These are phyloP conservation scores for Nycticryphes semicollaris DNA, from an alignment of 2,113 vertebrate genomes.

Conservation along the genomic window DNA sequence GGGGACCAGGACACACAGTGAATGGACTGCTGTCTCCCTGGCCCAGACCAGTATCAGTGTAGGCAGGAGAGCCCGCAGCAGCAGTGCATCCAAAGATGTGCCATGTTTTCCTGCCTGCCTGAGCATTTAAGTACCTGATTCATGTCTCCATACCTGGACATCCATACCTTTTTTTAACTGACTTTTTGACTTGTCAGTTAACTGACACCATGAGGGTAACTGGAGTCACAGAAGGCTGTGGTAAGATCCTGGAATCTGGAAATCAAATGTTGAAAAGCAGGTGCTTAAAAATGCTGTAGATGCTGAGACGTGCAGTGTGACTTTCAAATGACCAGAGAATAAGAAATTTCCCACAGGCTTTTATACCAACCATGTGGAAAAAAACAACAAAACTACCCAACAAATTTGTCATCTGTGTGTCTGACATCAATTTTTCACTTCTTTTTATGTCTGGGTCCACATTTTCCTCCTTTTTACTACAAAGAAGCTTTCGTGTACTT, in stretches of 20 bases:
- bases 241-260: not conserved
- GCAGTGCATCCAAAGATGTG: not conserved
- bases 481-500: not conserved
- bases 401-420: not conserved
- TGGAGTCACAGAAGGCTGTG: not conserved
- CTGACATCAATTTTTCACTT: not conserved
- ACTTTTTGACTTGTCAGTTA: not conserved
- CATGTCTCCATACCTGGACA: not conserved
- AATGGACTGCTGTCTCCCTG: not conserved
- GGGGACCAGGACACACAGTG: accelerated
- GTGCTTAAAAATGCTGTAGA: not conserved
- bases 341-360: not conserved
- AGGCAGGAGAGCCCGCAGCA: accelerated
- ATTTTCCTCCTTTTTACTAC: not conserved
- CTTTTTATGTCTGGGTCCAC: not conserved
- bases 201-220: not conserved
- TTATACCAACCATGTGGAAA: not conserved
- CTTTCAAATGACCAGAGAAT: not conserved
- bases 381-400: not conserved
- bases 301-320: not conserved
- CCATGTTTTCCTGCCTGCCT: not conserved
- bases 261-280: not conserved
- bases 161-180: not conserved
- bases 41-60: accelerated
- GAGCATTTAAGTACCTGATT: not conserved